Conservation (phyloP, 2,888 invertebrate species). For the Synanthedon tipuliformis region DNA sequence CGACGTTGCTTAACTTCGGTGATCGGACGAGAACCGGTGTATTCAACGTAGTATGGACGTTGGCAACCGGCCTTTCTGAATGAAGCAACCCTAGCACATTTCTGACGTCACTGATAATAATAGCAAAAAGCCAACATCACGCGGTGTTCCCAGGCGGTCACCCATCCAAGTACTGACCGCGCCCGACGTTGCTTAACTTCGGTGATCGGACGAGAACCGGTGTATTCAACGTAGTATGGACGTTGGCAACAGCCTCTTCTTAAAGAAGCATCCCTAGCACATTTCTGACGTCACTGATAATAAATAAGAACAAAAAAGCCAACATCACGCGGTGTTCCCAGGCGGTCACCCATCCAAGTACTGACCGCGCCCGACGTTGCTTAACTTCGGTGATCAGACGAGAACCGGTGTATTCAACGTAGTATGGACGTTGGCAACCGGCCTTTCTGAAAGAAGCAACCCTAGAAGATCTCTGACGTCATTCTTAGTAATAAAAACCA, state of each 20-base stretch:
- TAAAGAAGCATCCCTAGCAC: too few species aligned
- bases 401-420: slow-evolving; percentile 31
- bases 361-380: slow-evolving; percentile 38
- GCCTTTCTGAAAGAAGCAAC: neutral
- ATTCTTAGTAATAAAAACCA: slow-evolving; percentile 3
- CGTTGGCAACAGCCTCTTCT: too few species aligned
- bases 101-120: too few species aligned
- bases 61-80: slow-evolving; percentile 5
- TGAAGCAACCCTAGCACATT: too few species aligned
- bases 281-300: too few species aligned
- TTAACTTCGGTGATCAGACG: slow-evolving; percentile 23
- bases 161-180: slow-evolving; percentile 19
- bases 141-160: slow-evolving; percentile 38
- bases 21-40: slow-evolving; percentile 22
- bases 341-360: slow-evolving; percentile 19
- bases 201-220: neutral
- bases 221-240: neutral
- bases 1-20: slow-evolving; percentile 21
- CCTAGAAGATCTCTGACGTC: neutral
- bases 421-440: slow-evolving; percentile 30
- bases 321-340: slow-evolving; percentile 14
- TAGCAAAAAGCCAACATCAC: slow-evolving; percentile 9
- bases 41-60: slow-evolving; percentile 18
- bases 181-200: neutral
- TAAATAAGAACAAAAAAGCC: too few species aligned